Evolutionary conservation across 2,888 invertebrate genomes (phyloP), one percentile per base, ranked within the genome.

Genomic region (Morpho achilles): DNA sequence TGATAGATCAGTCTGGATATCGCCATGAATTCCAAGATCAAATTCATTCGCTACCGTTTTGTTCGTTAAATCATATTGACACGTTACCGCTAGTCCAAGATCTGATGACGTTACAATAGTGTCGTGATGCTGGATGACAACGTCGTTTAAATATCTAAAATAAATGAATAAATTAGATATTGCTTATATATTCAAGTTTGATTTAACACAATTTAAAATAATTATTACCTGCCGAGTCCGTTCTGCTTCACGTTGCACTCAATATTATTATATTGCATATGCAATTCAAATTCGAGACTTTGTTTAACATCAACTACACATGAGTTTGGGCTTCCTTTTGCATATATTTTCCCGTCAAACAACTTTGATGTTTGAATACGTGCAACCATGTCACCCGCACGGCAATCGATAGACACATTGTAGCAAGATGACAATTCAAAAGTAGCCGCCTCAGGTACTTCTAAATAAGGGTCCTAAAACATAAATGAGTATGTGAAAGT

Each of bases 101-200:
- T 98, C 98, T 53, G 97, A 96, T 65, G 96, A 97, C 66, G 98
- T 98, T 65, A 98, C 97, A 73, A 98, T 98, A 76, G 97, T 97
- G 79, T 97, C 97, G 89, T 98, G 98, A 87, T 98, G 97, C 80
- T 98, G 98, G 74, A 98, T 97, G 58, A 98, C 96, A 64, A 97
- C 97, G 84, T 98, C 98, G 83, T 97, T 98, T 76, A 97, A 93
- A 79, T 96, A 96, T 75, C 91, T 91, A 75, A 10, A 79, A 77
- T 57, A 53, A 49, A 53, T 50, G n/a, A 55, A 50, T n/a, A 10
- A 22, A 2, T 7, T 51, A 47, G 42, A 49, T n/a, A 53, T 43
- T 41, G 1, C 42, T 43, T 43, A 9, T 3, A 43, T 4, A 9
- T 43, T 43, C 42, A 32, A 32, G 3, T 43, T 9, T 43, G 42